A percentile compares a stretch with the other conserved stretches of the same genome.
These are phyloP conservation scores for Tonatia bakeri DNA, from an alignment of 2,113 vertebrate species.

Conservation along the genomic window DNA sequence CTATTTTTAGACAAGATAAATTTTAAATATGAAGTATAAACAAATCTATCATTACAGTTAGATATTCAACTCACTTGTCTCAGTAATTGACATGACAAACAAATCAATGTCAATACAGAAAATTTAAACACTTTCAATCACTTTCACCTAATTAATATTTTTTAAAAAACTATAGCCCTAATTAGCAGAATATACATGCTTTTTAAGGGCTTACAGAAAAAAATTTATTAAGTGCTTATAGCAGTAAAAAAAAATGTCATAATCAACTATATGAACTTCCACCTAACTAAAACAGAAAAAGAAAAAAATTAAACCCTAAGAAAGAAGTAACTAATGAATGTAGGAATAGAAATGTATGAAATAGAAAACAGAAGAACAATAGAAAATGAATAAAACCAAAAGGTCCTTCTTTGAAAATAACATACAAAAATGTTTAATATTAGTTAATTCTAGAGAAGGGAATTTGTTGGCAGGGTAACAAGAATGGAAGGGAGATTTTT, in stretches of 20 bases:
- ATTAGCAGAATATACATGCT: not conserved
- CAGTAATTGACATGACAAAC: not conserved
- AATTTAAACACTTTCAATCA: not conserved
- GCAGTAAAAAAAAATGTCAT: not conserved
- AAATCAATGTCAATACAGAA: not conserved
- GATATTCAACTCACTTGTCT: not conserved
- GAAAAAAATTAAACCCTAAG: not conserved
- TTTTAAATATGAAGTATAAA: not conserved
- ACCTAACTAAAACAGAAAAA: not conserved
- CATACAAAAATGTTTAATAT: not conserved
- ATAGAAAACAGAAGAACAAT: not conserved
- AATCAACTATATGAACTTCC: not conserved
- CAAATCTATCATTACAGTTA: not conserved
- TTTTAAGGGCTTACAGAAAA: not conserved
- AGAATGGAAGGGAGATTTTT: not conserved
- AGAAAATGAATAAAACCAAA: not conserved
- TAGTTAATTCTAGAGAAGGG: not conserved
- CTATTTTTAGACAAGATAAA: not conserved
- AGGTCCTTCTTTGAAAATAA: not conserved
- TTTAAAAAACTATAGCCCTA: not conserved
- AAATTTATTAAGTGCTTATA: not conserved
- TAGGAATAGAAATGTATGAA: not conserved
- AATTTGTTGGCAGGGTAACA: not conserved
- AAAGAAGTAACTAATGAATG: not conserved
- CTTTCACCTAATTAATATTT: not conserved